phyloP scores from a whole-genome alignment of 1,140 invertebrate genomes.

The Camponotus vicinus region DNA sequence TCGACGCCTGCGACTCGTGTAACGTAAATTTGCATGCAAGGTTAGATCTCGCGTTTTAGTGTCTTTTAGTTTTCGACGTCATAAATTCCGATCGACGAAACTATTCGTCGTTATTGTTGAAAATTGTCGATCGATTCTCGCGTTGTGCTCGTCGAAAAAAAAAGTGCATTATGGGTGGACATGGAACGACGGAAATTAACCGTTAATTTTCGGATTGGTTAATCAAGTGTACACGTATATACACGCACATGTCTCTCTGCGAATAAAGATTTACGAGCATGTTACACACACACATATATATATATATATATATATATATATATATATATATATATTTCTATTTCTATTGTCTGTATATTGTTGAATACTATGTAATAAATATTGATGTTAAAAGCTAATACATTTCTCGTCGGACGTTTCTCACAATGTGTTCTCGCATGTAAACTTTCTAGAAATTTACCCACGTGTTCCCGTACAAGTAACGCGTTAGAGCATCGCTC shows the following conservation, averaged over 20 bases:
- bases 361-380: constrained; percentile 2
- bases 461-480: too few species aligned
- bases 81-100: too few species aligned
- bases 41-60: too few species aligned
- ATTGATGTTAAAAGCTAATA: neutral
- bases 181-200: constrained; percentile 80
- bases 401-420: neutral
- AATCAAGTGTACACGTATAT: constrained; percentile 67
- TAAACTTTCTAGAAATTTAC: neutral
- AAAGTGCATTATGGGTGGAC: constrained; percentile 77
- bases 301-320: too few species aligned
- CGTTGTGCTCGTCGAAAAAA: constrained; percentile 26
- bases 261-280: constrained; percentile 72
- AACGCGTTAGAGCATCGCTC: too few species aligned
- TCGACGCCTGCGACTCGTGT: constrained; percentile 19
- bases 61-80: too few species aligned
- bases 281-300: neutral
- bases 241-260: constrained; percentile 37
- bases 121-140: neutral
- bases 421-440: neutral
- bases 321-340: neutral
- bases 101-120: neutral
- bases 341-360: neutral
- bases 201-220: constrained; percentile 78
- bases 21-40: neutral